Conservation (phyloP, 2,797 vertebrate genomes). For the Cryptoblepharus egeriae region DNA sequence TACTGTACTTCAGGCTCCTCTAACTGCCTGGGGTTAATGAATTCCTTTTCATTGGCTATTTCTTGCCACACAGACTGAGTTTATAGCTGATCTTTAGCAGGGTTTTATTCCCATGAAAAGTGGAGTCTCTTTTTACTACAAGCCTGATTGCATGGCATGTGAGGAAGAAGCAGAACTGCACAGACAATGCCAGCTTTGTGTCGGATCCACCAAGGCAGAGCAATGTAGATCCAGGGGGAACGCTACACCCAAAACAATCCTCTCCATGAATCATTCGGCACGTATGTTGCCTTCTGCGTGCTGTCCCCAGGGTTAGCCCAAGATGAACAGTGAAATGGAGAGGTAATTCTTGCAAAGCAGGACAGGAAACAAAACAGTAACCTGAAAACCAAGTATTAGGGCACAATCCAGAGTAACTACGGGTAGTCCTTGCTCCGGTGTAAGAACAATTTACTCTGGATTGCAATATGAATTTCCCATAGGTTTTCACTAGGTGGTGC, state of each 20-base stretch:
- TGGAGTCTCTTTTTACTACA: constrained; percentile 32
- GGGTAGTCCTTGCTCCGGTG: no score
- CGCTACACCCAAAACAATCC: constrained; percentile 7
- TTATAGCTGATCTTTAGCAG: constrained; percentile 32
- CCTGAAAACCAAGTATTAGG: not conserved
- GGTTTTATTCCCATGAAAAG: constrained; percentile 31
- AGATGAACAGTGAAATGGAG: not conserved
- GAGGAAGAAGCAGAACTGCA: constrained; percentile 16
- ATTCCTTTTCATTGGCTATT: constrained; percentile 2
- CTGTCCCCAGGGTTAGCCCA: not conserved
- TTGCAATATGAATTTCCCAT: no score
- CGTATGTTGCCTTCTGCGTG: not conserved
- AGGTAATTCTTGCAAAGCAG: not conserved
- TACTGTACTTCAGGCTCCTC: constrained; percentile 24
- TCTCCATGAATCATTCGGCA: constrained; percentile 8
- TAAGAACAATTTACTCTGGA: no score
- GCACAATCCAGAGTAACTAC: no score
- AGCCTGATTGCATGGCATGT: constrained; percentile 20
- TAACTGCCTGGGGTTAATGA: not conserved
- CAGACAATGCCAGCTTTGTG: constrained; percentile 32
- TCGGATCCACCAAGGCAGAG: constrained; percentile 22
- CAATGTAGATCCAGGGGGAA: constrained; percentile 8
- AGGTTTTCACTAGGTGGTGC: no score
- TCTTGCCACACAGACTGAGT: constrained; percentile 28
- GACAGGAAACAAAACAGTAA: not conserved